Evolutionary conservation across 2,797 vertebrate species (phyloP).

Genomic region (Glyptemys insculpta): DNA sequence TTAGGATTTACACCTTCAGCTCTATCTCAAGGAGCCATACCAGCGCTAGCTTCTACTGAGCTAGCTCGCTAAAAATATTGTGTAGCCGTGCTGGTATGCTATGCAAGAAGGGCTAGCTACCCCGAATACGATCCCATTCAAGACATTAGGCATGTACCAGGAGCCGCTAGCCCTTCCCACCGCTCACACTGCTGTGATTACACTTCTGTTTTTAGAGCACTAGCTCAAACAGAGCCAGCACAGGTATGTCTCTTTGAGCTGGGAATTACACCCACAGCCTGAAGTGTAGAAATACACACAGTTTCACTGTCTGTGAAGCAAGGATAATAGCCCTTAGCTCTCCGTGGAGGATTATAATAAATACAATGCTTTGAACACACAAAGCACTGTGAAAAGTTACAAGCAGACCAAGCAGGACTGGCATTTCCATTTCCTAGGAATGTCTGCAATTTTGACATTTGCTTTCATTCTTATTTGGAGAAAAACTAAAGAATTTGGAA

Average conservation of each 20-base stretch:
- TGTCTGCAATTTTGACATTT: background rate
- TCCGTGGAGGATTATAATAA: background rate
- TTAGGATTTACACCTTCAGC: background rate
- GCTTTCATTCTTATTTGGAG: background rate
- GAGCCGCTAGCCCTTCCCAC: background rate
- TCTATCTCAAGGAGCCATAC: background rate
- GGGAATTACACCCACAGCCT: background rate
- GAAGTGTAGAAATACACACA: background rate
- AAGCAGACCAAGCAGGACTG: background rate
- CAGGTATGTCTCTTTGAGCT: background rate
- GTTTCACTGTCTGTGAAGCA: background rate
- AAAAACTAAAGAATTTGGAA: background rate
- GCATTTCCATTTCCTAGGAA: background rate
- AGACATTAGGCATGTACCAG: background rate
- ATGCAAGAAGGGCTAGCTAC: background rate
- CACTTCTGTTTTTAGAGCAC: background rate
- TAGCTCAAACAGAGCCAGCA: background rate
- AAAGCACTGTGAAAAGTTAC: background rate
- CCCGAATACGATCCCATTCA: background rate
- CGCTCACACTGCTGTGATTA: background rate
- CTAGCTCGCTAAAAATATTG: background rate
- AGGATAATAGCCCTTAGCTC: fast-evolving
- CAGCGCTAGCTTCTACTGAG: background rate
- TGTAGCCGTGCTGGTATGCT: background rate
- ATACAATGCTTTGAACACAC: background rate